Conservation (phyloP, 2,113 vertebrate species). For the Opisthocomus hoazin region DNA sequence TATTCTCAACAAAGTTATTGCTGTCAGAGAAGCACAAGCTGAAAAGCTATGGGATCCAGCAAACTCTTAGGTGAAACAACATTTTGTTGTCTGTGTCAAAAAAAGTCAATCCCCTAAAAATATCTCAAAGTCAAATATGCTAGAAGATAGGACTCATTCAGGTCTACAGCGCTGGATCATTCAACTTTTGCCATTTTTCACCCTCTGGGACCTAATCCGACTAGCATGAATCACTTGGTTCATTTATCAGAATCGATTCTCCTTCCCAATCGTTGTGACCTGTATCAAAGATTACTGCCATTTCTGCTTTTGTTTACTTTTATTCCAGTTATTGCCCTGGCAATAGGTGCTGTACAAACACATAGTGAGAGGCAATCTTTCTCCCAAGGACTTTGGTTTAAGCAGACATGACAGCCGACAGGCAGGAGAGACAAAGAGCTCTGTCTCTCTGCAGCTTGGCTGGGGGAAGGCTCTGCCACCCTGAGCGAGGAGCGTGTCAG, state of each 20-base stretch:
- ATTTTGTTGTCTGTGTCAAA: background rate
- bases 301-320: background rate
- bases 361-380: background rate
- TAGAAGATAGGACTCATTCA: background rate
- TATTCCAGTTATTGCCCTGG: background rate
- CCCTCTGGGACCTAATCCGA: background rate
- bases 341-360: background rate
- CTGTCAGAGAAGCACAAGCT: background rate
- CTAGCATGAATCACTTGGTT: background rate
- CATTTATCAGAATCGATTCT: background rate
- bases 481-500: background rate
- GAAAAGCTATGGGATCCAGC: background rate
- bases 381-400: background rate
- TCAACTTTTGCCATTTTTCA: background rate
- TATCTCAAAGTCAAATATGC: background rate
- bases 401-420: background rate
- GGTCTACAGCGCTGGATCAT: background rate
- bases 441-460: background rate
- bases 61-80: background rate
- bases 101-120: background rate
- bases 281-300: background rate
- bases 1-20: background rate
- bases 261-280: background rate
- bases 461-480: background rate
- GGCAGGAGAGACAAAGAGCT: background rate